These are phyloP conservation scores for Leucophenga maculata DNA, from an alignment of 2,888 invertebrate genomes.

Conservation along the genomic window DNA sequence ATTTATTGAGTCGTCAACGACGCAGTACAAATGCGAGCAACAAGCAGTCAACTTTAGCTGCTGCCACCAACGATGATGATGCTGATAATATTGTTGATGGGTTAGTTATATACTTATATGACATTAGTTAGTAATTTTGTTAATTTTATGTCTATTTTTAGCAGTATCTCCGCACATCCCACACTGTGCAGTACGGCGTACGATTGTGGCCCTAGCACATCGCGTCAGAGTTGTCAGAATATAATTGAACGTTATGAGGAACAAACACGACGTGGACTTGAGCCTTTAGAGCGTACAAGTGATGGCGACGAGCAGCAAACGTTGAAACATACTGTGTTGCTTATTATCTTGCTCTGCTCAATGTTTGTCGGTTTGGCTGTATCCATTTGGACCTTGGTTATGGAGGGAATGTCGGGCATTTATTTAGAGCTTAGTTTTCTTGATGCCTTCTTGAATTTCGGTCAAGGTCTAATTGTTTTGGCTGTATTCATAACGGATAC, in stretches of 20 bases:
- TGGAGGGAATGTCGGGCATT: slow-evolving; percentile 89
- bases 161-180: slow-evolving; percentile 50
- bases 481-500: slow-evolving; percentile 91
- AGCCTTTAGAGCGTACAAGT: slow-evolving; percentile 74
- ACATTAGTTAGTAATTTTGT: no score
- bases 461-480: slow-evolving; percentile 89
- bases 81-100: slow-evolving; percentile 44
- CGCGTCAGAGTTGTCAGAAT: slow-evolving; percentile 73
- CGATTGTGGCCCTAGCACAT: slow-evolving; percentile 73
- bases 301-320: slow-evolving; percentile 80
- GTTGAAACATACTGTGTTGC: slow-evolving; percentile 85
- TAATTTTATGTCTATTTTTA: slow-evolving; percentile 20
- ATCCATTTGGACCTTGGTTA: slow-evolving; percentile 85
- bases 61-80: slow-evolving; percentile 33
- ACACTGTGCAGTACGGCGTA: slow-evolving; percentile 74
- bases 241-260: slow-evolving; percentile 74
- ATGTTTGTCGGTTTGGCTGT: slow-evolving; percentile 92
- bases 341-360: slow-evolving; percentile 84
- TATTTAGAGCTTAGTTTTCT: slow-evolving; percentile 94
- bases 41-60: not conserved
- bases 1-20: slow-evolving; percentile 72
- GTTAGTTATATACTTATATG: no score
- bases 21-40: slow-evolving; percentile 25
- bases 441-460: slow-evolving; percentile 90
- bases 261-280: slow-evolving; percentile 73